Evolutionary conservation across 2,888 invertebrate genomes (phyloP), one percentile per base, ranked within the genome.

Genomic region (Cheilosia impressa): DNA sequence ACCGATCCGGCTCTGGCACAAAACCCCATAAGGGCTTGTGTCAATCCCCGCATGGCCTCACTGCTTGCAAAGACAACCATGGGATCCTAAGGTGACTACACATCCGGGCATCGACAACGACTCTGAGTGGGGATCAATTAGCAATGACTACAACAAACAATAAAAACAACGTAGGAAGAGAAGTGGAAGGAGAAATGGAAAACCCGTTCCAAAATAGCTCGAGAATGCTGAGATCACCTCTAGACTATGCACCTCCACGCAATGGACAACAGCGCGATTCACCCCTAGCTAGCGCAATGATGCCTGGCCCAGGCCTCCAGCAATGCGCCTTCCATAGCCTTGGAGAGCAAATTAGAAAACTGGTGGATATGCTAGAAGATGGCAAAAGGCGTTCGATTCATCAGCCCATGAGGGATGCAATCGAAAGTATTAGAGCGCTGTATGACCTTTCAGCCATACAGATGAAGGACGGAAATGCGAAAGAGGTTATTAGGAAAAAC

Each of bases 1-100:
- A 1, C 27, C 27, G 27, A 27, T 27, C 27, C 4, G 27, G 80
- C 77, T 87, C 84, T 83, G 41, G 27, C 27, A 27, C 1, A 27
- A 27, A 5, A 27, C 27, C 27, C 1, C 34, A 2, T 9, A 34
- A 34, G 34, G 34, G 34, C 34, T 10, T 34, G 34, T 10, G 34
- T 34, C 34, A 34, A 34, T 2, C 34, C 34, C 9, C 34, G 34
- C 34, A 34, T 34, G 9, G 9, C 34, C n/a, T n/a, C 2, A n/a
- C 45, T 45, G n/a, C 45, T 45, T 45, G 45, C 45, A 45, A 1
- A 45, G 45, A 17, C n/a, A 45, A 17, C 17, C 45, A 45, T 45
- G 45, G n/a, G 6, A 45, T 45, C n/a, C n/a, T 2, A 1, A 45
- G 45, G n/a, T 17, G 0, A n/a, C 45, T 45, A 45, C n/a, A 45